Conservation (phyloP, 2,797 vertebrate species). For the Buceros bicornis region DNA sequence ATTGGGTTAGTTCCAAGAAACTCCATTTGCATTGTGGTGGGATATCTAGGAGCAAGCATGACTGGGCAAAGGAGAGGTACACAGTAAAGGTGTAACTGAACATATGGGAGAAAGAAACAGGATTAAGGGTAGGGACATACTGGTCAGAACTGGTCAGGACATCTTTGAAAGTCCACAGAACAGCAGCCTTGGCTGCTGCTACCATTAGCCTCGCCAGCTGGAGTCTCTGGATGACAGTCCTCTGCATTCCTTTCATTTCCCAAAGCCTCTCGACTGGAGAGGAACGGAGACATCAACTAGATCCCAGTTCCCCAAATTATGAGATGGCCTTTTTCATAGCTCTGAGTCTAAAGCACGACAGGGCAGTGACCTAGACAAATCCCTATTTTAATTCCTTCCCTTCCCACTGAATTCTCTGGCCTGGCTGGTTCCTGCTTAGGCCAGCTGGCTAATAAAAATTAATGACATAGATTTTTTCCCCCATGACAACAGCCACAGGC, state of each 20-base stretch:
- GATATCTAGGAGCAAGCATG: background rate
- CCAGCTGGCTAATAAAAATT: background rate
- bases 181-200: conserved; percentile 3
- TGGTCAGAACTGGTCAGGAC: background rate
- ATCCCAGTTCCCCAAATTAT: background rate
- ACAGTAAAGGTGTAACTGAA: background rate
- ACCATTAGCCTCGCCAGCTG: background rate
- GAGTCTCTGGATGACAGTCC: background rate
- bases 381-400: background rate
- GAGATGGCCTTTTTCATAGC: background rate
- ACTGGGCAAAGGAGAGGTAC: background rate
- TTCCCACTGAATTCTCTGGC: conserved; percentile 25
- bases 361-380: conserved; percentile 24
- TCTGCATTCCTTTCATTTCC: conserved; percentile 23
- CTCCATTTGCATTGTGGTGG: background rate
- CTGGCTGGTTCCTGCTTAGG: background rate
- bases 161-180: background rate
- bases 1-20: background rate
- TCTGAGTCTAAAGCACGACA: conserved; percentile 25
- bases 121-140: background rate
- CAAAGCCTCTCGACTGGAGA: background rate
- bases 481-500: background rate
- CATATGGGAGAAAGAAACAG: background rate
- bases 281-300: background rate
- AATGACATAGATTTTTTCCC: background rate